phyloP scores from a whole-genome alignment of 2,888 invertebrate species.

The Agonopterix arenella region DNA sequence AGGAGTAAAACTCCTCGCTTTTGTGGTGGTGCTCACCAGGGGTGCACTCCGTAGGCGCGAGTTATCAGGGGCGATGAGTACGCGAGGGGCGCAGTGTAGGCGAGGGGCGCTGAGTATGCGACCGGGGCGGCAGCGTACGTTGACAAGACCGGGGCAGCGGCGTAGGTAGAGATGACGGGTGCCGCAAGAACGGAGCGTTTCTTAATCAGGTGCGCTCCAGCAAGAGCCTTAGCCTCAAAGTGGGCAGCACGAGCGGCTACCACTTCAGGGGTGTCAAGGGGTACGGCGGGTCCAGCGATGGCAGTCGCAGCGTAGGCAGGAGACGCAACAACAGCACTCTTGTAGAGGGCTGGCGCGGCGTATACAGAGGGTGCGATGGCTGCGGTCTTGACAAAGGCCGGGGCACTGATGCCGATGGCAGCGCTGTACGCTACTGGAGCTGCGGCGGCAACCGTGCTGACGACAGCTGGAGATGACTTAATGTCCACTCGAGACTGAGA shows the following conservation, averaged over 20 bases:
- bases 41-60: slow-evolving; percentile 51
- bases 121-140: slow-evolving; percentile 37
- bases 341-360: slow-evolving; percentile 38
- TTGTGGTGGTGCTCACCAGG: slow-evolving; percentile 49
- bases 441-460: slow-evolving; percentile 28
- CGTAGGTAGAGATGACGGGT: slow-evolving; percentile 38
- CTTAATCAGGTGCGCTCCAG: slow-evolving; percentile 49
- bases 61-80: slow-evolving; percentile 38
- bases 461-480: slow-evolving; percentile 27
- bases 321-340: slow-evolving; percentile 24
- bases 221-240: slow-evolving; percentile 52
- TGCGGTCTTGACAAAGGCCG: slow-evolving; percentile 35
- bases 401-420: slow-evolving; percentile 33
- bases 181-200: slow-evolving; percentile 52
- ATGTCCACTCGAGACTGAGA: slow-evolving; percentile 31
- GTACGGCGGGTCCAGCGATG: slow-evolving; percentile 36
- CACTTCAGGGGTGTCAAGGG: slow-evolving; percentile 58
- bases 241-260: slow-evolving; percentile 58
- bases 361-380: slow-evolving; percentile 22
- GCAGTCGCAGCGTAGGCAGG: slow-evolving; percentile 15
- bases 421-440: slow-evolving; percentile 25
- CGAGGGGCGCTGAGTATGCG: slow-evolving; percentile 39
- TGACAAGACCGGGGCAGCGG: slow-evolving; percentile 34
- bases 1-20: slow-evolving; percentile 35
- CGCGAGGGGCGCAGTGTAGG: slow-evolving; percentile 24